Evolutionary conservation across 2,113 vertebrate species (phyloP).

Genomic region (Zingel zingel): DNA sequence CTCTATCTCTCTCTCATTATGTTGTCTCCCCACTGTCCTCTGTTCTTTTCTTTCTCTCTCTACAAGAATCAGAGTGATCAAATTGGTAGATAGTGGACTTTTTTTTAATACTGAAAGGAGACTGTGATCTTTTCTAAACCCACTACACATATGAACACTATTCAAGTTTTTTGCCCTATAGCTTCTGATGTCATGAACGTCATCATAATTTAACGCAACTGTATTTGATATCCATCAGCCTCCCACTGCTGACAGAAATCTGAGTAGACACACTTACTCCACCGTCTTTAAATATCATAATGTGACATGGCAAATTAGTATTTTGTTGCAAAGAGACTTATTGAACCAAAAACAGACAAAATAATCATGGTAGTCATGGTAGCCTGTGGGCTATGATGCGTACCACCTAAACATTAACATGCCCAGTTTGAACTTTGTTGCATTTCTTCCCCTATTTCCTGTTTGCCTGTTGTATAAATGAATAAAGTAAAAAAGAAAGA

Average conservation of each 20-base stretch:
- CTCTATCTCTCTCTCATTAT: not conserved
- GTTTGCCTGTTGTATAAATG: no score
- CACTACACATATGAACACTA: not conserved
- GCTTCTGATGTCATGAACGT: not conserved
- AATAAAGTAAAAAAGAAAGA: no score
- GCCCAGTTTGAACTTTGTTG: no score
- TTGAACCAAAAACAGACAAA: no score
- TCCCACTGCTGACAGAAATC: not conserved
- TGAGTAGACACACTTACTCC: not conserved
- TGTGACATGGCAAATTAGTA: no score
- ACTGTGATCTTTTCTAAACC: not conserved
- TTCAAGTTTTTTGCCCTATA: not conserved
- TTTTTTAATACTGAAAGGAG: not conserved
- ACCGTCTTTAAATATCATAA: not conserved
- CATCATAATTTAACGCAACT: not conserved
- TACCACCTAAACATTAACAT: no score
- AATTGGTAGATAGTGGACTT: not conserved
- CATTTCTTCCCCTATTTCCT: no score
- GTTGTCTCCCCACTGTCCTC: not conserved
- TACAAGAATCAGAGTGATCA: not conserved
- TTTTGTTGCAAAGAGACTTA: no score
- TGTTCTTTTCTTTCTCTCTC: slow-evolving; percentile 2
- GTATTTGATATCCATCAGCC: not conserved
- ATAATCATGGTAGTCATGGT: no score
- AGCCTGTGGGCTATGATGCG: no score